phyloP scores from a whole-genome alignment of 2,888 invertebrate genomes.

The Synergus umbraculus region DNA sequence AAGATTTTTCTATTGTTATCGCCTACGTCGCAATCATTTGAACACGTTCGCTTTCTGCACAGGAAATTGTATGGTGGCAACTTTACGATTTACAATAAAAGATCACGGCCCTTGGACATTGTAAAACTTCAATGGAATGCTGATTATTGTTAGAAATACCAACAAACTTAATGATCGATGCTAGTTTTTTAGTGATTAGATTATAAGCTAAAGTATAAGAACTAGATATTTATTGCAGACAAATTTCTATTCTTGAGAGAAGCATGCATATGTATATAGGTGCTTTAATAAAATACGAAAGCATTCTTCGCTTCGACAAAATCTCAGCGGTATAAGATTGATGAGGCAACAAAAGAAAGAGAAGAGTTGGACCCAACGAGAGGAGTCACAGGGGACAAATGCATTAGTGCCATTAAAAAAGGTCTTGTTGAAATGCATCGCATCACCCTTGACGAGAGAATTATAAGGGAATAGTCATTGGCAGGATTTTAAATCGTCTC shows the following conservation, averaged over 20 bases:
- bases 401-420: conserved; percentile 54
- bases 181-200: no score
- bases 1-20: neutral
- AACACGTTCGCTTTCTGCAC: conserved; percentile 9
- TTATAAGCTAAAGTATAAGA: no score
- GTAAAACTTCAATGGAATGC: neutral
- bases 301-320: conserved; percentile 44
- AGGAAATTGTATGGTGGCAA: neutral
- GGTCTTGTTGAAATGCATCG: conserved; percentile 52
- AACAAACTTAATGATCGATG: neutral
- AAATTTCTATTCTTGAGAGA: neutral
- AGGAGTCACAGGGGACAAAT: conserved; percentile 47
- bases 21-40: conserved; percentile 4
- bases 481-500: conserved; percentile 39
- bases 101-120: neutral
- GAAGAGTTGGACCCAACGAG: conserved; percentile 35
- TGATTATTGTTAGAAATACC: neutral
- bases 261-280: neutral
- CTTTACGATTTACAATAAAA: conserved; percentile 5
- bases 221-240: neutral
- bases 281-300: conserved; percentile 40
- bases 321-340: conserved; percentile 50
- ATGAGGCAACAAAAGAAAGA: conserved; percentile 47
- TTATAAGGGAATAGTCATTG: conserved; percentile 50
- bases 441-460: conserved; percentile 47